Conservation (phyloP, 2,888 invertebrate species). For the Helicoverpa assulta region DNA sequence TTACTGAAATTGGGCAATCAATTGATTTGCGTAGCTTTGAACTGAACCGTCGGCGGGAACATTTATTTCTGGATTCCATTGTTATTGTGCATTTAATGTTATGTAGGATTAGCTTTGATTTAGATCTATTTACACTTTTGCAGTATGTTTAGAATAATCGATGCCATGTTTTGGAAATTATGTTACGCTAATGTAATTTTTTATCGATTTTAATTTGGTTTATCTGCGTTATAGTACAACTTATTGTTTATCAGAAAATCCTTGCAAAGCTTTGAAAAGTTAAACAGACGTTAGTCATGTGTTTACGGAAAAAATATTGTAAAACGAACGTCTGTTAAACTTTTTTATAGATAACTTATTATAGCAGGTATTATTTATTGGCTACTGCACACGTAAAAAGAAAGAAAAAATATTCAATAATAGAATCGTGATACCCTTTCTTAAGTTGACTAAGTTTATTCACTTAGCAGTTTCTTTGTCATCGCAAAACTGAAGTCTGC, state of each 20-base stretch:
- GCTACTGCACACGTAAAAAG: slow-evolving; percentile 25
- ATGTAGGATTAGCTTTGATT: neutral
- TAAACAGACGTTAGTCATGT: no score
- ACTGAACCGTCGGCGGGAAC: neutral
- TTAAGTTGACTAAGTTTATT: slow-evolving; percentile 35
- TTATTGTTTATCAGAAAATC: no score
- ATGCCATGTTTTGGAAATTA: no score
- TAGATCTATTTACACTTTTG: neutral
- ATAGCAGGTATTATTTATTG: neutral
- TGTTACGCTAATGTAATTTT: no score
- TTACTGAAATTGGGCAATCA: slow-evolving; percentile 52
- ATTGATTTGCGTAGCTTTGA: slow-evolving; percentile 50
- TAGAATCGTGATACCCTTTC: slow-evolving; percentile 25
- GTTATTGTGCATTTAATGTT: slow-evolving; percentile 14
- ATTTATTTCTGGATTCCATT: neutral
- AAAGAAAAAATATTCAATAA: slow-evolving; percentile 8
- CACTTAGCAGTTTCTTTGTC: slow-evolving; percentile 13
- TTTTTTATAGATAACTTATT: no score
- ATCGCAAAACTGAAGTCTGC: slow-evolving; percentile 39
- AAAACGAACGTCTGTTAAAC: no score
- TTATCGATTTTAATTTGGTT: neutral
- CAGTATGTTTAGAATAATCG: no score
- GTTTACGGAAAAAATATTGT: no score
- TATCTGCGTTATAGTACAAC: no score
- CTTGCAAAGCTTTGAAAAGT: no score